Percentiles rank a stretch among this genome's conserved stretches.
Conservation (phyloP, 1,140 invertebrate genomes). For the Drosophila teissieri region DNA sequence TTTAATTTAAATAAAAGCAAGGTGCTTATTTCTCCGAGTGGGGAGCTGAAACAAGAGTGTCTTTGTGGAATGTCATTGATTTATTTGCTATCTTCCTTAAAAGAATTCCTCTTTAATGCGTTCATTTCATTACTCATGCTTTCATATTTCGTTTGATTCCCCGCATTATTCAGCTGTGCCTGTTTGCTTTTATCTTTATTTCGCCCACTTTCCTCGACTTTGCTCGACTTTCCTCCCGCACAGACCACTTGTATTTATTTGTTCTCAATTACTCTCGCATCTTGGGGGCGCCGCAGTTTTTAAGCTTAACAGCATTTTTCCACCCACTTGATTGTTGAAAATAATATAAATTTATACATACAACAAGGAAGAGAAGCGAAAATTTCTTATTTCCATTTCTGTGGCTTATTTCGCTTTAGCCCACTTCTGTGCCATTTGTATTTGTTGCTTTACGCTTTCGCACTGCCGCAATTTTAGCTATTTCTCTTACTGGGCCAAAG, state of each 20-base stretch:
- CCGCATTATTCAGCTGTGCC: slow-evolving; percentile 17
- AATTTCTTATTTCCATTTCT: slow-evolving; percentile 66
- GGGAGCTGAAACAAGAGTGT: not conserved
- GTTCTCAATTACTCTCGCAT: slow-evolving; percentile 58
- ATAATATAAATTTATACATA: slow-evolving; percentile 42
- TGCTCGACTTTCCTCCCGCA: not conserved
- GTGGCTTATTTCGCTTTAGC: slow-evolving; percentile 56
- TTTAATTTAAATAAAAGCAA: not conserved
- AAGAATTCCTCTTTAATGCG: slow-evolving; percentile 29
- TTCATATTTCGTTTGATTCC: slow-evolving; percentile 34
- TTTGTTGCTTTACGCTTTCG: slow-evolving; percentile 62
- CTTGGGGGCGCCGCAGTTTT: slow-evolving; percentile 47
- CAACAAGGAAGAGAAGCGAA: slow-evolving; percentile 54
- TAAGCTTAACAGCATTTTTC: slow-evolving; percentile 73
- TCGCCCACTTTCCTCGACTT: not conserved
- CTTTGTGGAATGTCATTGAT: slow-evolving; percentile 16
- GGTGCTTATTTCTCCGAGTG: slow-evolving; percentile 1
- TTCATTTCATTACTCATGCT: slow-evolving; percentile 44
- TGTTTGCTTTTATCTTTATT: slow-evolving; percentile 26
- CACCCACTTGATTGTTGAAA: slow-evolving; percentile 48
- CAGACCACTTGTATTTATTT: slow-evolving; percentile 57
- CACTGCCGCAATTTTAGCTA: slow-evolving; percentile 68
- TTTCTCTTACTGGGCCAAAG: slow-evolving; percentile 49
- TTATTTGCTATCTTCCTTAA: slow-evolving; percentile 11
- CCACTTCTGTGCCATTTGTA: slow-evolving; percentile 67